Base-by-base conservation (phyloP, 2,888 invertebrate species). In the Sycophila texana region DNA sequence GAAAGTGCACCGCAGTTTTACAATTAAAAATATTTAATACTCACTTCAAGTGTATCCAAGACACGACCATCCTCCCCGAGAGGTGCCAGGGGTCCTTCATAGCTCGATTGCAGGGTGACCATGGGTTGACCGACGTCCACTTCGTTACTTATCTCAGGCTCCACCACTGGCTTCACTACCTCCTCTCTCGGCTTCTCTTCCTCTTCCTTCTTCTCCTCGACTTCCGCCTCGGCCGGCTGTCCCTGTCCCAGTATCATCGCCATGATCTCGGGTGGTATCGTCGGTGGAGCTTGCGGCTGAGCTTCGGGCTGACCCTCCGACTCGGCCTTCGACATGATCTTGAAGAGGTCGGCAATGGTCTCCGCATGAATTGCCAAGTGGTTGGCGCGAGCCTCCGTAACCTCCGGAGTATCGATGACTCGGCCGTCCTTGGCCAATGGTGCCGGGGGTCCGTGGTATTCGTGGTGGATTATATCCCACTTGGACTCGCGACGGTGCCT, bases 41-140 rank as follows among this genome's bases (percentile, higher is more conserved):
- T 85, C 20, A 89, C 88, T 83, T 88, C 88, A 77, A 86, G 84
- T 1, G 88, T 88, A 67, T 88, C 88, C 13, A 87, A 74, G 3
- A 89, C 88, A 67, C 84, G 82, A 4, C 88, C 88, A 74, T 89
- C 86, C 58, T 81, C 83, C 22, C 84, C 82, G 0, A 88, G 70
- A 0, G 88, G 86, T 4, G 88, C 87, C 4, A 83, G 77, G 4
- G 88, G 88, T 4, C 89, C 88, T 5, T 83, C 84, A 76, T 86
- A 85, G 58, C 72, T 76, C 60, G 53, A 53, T 66, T 78, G 73
- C 10, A 74, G 71, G 20, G 71, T 51, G 39, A 1, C 13, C 3
- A 39, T 13, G 2, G 67, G 61, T 10, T 63, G 13, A 14, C 47
- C 61, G 4, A n/a, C 30, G 12, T 53, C 63, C 4, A 77, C 51